These are phyloP conservation scores for Dorcus hopei DNA, from an alignment of 2,888 invertebrate genomes.

Conservation along the genomic window DNA sequence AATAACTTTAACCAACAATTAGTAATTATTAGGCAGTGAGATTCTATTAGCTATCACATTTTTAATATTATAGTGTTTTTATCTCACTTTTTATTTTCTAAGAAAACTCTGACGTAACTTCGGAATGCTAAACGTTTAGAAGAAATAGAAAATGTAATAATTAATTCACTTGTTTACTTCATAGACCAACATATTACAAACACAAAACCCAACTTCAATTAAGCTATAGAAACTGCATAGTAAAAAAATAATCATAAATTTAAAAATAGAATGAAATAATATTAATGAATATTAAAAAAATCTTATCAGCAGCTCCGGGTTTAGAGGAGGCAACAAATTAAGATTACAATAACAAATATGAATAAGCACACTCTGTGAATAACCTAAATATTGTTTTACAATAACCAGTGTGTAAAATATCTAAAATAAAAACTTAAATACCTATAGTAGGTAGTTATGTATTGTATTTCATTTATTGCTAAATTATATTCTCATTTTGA, in stretches of 20 bases:
- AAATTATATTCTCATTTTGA: too few relatives aligned
- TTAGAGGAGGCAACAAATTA: too few relatives aligned
- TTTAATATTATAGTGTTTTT: not conserved
- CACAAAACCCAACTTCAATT: not conserved
- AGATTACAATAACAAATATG: too few relatives aligned
- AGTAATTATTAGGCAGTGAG: slow-evolving; percentile 1
- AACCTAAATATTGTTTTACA: too few relatives aligned
- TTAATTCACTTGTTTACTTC: not conserved
- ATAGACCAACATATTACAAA: not conserved
- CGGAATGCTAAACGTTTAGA: too few relatives aligned
- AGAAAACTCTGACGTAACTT: not conserved
- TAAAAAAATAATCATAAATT: not conserved
- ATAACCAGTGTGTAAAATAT: too few relatives aligned
- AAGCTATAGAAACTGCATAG: not conserved
- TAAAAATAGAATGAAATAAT: not conserved
- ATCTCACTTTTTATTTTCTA: slow-evolving; percentile 7
- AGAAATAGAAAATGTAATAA: not conserved
- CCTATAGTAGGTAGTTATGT: too few relatives aligned
- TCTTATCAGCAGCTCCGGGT: not conserved
- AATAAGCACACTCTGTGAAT: too few relatives aligned
- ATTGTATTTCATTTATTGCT: too few relatives aligned
- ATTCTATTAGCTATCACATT: slow-evolving; percentile 10
- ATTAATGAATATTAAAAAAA: not conserved
- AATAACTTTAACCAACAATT: not conserved
- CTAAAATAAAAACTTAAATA: too few relatives aligned